Percentiles rank a stretch among this genome's conserved stretches.
Conservation (phyloP, 1,140 invertebrate species). For the Drosophila repletoides region DNA sequence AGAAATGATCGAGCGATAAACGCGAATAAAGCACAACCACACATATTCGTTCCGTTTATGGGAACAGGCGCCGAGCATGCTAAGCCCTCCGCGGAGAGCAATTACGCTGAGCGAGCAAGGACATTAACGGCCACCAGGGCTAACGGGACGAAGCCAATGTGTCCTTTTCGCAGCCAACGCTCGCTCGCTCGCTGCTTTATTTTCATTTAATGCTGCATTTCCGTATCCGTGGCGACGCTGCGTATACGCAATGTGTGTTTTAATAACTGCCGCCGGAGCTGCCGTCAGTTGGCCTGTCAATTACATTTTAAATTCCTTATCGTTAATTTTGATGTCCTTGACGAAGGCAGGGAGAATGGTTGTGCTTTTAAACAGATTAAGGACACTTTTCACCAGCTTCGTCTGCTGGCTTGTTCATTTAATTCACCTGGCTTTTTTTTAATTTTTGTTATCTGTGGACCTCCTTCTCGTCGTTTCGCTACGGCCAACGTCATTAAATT, state of each 20-base stretch:
- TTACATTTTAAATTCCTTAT: slow-evolving; percentile 78
- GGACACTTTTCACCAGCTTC: slow-evolving; percentile 43
- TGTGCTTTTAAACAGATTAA: slow-evolving; percentile 76
- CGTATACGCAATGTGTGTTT: slow-evolving; percentile 72
- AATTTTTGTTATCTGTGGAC: slow-evolving; percentile 34
- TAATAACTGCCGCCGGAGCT: slow-evolving; percentile 65
- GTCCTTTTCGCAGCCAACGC: slow-evolving; percentile 39
- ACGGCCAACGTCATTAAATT: slow-evolving; percentile 69
- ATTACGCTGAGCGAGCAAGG: slow-evolving; percentile 59
- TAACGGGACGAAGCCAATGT: slow-evolving; percentile 35
- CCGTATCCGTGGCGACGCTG: slow-evolving; percentile 46
- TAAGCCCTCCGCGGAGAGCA: slow-evolving; percentile 70
- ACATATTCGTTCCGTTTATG: no score
- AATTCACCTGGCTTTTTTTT: slow-evolving; percentile 36
- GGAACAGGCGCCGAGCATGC: slow-evolving; percentile 7
- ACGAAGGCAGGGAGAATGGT: slow-evolving; percentile 8
- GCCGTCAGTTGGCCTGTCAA: slow-evolving; percentile 72
- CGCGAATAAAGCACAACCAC: slow-evolving; percentile 64
- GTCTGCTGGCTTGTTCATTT: slow-evolving; percentile 49
- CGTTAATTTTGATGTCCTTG: slow-evolving; percentile 72
- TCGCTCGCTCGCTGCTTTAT: slow-evolving; percentile 44
- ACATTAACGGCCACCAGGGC: slow-evolving; percentile 26
- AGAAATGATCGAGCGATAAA: slow-evolving; percentile 72
- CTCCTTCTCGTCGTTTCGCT: slow-evolving; percentile 9
- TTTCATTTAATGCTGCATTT: slow-evolving; percentile 76